A percentile compares a stretch with the other conserved stretches of the same genome.
These are phyloP conservation scores for Philhelius pedissequus DNA, from an alignment of 2,888 invertebrate genomes.

Conservation along the genomic window DNA sequence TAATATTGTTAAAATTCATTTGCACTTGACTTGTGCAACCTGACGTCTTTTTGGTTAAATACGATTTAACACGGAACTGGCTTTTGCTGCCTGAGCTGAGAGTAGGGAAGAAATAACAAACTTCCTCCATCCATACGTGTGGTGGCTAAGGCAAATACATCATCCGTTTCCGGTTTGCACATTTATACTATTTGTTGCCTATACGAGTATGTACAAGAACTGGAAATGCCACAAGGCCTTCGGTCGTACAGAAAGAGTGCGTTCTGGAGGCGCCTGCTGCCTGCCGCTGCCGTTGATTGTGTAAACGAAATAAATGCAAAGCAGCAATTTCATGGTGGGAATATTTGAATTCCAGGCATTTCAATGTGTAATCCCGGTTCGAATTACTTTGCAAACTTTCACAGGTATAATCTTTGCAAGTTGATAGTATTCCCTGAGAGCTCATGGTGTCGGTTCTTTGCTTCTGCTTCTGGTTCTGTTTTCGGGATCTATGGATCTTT, in stretches of 20 bases:
- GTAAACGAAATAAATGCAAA: slow-evolving; percentile 56
- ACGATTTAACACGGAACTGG: slow-evolving; percentile 62
- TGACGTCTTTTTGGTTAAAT: slow-evolving; percentile 68
- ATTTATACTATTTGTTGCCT: slow-evolving; percentile 11
- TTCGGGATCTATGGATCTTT: neutral
- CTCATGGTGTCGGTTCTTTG: neutral
- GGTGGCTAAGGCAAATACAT: slow-evolving; percentile 65
- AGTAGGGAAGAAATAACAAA: slow-evolving; percentile 32
- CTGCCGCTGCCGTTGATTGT: neutral
- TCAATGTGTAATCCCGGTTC: slow-evolving; percentile 67
- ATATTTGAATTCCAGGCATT: slow-evolving; percentile 68
- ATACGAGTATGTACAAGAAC: too few species aligned
- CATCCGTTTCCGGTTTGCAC: slow-evolving; percentile 63
- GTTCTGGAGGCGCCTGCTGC: slow-evolving; percentile 4
- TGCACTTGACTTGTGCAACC: slow-evolving; percentile 68
- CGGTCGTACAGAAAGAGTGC: slow-evolving; percentile 26
- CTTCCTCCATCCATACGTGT: slow-evolving; percentile 32
- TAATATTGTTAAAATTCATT: slow-evolving; percentile 63
- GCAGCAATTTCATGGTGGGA: slow-evolving; percentile 67
- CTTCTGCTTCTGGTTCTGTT: neutral
- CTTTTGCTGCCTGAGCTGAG: slow-evolving; percentile 7
- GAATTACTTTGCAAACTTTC: slow-evolving; percentile 68
- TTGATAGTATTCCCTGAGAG: slow-evolving; percentile 49
- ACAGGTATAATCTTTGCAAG: slow-evolving; percentile 66
- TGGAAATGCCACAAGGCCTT: slow-evolving; percentile 43